A percentile compares a stretch with the other conserved stretches of the same genome.
These are phyloP conservation scores for Pyrocephalus nanus DNA, from an alignment of 2,797 vertebrate genomes.

Conservation along the genomic window DNA sequence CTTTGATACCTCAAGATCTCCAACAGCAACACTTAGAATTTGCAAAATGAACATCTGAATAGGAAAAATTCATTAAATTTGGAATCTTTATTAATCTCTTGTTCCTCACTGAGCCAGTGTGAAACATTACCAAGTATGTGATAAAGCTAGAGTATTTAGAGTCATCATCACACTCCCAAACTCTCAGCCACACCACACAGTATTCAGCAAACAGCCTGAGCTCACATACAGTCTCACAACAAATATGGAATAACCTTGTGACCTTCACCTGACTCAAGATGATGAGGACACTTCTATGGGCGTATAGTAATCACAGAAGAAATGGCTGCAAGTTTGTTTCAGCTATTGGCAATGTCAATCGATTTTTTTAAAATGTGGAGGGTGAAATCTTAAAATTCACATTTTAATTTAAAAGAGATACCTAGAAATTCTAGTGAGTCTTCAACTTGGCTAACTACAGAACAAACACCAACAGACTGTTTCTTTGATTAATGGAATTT, in stretches of 20 bases:
- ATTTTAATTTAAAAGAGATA: neutral
- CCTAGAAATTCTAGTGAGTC: neutral
- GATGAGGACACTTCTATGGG: neutral
- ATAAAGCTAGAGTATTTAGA: neutral
- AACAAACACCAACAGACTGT: rapidly evolving
- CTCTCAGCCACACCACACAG: rapidly evolving
- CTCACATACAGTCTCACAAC: neutral
- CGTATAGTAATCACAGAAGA: neutral
- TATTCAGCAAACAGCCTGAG: neutral
- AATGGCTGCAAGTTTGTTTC: neutral
- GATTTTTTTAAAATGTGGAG: neutral
- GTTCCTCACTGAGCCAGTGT: neutral
- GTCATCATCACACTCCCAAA: neutral
- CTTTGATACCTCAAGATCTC: neutral
- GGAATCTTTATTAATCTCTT: neutral
- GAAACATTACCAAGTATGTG: neutral
- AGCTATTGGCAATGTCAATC: neutral
- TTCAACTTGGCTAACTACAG: neutral
- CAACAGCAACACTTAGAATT: neutral
- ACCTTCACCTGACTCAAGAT: neutral
- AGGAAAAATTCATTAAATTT: neutral
- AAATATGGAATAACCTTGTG: neutral
- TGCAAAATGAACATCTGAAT: neutral
- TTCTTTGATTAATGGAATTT: neutral
- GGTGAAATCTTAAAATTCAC: neutral